These are phyloP conservation scores for Emys orbicularis DNA, from an alignment of 2,797 vertebrate species.

Conservation along the genomic window DNA sequence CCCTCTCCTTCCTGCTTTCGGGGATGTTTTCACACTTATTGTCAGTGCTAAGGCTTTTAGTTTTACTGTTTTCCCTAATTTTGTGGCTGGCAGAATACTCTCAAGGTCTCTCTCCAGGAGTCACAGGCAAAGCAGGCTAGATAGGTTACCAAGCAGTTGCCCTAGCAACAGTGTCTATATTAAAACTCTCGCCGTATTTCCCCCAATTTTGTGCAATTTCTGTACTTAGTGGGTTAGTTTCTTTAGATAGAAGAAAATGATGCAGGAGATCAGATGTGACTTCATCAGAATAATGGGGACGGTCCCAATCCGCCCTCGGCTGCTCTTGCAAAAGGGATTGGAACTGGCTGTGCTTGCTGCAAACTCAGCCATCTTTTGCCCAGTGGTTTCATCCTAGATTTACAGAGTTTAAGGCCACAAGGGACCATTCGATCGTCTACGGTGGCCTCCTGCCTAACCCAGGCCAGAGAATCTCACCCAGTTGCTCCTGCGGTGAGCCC, in stretches of 20 bases:
- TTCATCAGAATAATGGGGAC: background rate
- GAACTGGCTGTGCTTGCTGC: background rate
- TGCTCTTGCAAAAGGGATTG: background rate
- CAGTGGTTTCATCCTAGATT: background rate
- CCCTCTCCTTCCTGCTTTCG: background rate
- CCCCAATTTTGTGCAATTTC: background rate
- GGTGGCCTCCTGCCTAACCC: background rate
- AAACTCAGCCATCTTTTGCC: background rate
- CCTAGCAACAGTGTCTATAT: constrained; percentile 37
- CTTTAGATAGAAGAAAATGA: background rate
- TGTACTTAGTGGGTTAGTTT: background rate
- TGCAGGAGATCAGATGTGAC: background rate
- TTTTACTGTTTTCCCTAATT: background rate
- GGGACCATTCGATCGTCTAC: background rate
- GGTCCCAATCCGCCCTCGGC: background rate
- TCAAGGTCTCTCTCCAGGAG: background rate
- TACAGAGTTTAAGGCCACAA: background rate
- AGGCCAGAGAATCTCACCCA: background rate
- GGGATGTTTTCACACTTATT: background rate
- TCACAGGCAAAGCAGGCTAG: background rate
- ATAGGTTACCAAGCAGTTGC: constrained; percentile 21
- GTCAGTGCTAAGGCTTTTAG: background rate
- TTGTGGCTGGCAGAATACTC: background rate
- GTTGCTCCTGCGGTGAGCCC: background rate
- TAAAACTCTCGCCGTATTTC: constrained; percentile 4